Evolutionary conservation across 1,140 invertebrate species (phyloP).

Genomic region (Papilio glaucus): DNA sequence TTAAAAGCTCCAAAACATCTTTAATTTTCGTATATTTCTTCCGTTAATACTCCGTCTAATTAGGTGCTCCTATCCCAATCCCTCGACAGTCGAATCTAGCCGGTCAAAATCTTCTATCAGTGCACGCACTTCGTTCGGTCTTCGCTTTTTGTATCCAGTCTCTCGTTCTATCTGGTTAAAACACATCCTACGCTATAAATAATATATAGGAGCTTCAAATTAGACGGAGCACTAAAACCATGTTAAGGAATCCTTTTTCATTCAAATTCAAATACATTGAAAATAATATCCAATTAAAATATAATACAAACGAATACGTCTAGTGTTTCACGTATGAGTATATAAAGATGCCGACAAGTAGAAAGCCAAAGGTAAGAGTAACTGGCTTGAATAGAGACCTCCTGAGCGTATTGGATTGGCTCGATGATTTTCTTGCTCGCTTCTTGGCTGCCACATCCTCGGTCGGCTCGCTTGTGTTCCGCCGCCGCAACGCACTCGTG

Average conservation of each 20-base stretch:
- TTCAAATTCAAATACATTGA: not conserved
- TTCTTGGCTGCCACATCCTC: conserved; percentile 82
- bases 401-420: conserved; percentile 82
- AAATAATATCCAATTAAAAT: not conserved
- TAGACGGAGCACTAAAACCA: not conserved
- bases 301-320: not conserved
- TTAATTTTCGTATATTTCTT: not conserved
- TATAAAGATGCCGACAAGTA: conserved; percentile 73
- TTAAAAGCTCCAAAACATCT: no score
- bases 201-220: not conserved
- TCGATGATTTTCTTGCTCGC: conserved; percentile 76
- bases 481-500: conserved; percentile 53
- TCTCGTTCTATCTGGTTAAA: conserved; percentile 25
- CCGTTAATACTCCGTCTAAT: conserved; percentile 5
- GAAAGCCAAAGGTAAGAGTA: conserved; percentile 79
- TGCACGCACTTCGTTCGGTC: not conserved
- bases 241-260: not conserved
- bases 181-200: conserved; percentile 15
- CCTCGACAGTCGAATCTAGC: not conserved
- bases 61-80: not conserved
- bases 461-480: conserved; percentile 62
- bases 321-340: conserved; percentile 78
- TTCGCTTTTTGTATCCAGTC: not conserved
- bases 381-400: conserved; percentile 84
- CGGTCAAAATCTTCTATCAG: not conserved